These are phyloP conservation scores for Macrotus californicus DNA, from an alignment of 2,113 vertebrate species.

Conservation along the genomic window DNA sequence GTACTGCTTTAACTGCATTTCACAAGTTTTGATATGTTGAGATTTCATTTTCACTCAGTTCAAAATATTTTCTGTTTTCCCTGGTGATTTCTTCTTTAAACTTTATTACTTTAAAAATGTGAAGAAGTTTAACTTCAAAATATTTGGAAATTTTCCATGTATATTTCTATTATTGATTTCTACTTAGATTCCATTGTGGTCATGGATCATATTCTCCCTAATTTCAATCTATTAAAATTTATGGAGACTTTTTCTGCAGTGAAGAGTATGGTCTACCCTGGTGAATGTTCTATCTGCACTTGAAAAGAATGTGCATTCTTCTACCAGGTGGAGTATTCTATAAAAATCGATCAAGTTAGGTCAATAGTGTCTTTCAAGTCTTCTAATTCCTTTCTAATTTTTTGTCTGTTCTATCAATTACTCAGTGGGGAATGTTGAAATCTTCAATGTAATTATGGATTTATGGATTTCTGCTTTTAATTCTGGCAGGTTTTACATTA, in stretches of 20 bases:
- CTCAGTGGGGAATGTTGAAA: not conserved
- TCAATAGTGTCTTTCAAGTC: not conserved
- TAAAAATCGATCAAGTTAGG: not conserved
- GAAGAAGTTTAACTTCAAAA: not conserved
- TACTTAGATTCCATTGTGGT: not conserved
- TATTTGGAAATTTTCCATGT: not conserved
- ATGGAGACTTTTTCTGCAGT: not conserved
- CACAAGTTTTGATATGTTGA: not conserved
- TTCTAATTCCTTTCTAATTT: not conserved
- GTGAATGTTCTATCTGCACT: not conserved
- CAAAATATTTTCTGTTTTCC: conserved; percentile 19
- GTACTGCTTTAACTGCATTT: not conserved
- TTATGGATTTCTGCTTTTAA: not conserved
- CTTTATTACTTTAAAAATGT: not conserved
- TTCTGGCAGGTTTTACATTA: not conserved
- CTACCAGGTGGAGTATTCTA: not conserved
- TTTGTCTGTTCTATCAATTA: not conserved
- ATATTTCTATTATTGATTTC: not conserved
- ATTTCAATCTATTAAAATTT: not conserved
- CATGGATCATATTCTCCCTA: not conserved
- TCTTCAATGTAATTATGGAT: not conserved
- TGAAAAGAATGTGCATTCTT: not conserved
- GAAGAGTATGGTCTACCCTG: not conserved
- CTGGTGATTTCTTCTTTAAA: not conserved
- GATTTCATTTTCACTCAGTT: conserved; percentile 19